Evolutionary conservation across 2,888 invertebrate genomes (phyloP), one percentile per base, ranked within the genome.

Genomic region (Listrodromus nycthemerus): DNA sequence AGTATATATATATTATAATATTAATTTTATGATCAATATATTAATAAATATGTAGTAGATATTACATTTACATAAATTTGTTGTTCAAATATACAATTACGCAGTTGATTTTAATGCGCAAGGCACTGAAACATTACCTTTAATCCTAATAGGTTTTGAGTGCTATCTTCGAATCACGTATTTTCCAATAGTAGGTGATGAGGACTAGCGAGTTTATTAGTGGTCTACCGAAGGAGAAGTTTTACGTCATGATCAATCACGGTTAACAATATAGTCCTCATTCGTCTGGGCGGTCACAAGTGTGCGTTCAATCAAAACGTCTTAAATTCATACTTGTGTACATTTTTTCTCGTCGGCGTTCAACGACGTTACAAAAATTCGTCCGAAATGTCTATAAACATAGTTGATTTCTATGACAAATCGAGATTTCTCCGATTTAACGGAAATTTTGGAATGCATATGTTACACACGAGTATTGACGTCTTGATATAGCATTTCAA

Each of bases 71-170:
- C 85, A 87, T 87, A 81, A 79, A 85, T 86, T 83, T 85, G 78
- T 87, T 74, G 84, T 88, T 48, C 85, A 89, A 89, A 89, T 89
- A 86, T 89, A 90, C 89, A 89, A 69, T 86, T 88, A 87, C 84
- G 73, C 85, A 82, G 73, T 82, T 75, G 55, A 84, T 82, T 84
- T 83, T 70, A 81, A 84, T 87, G 84, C 85, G 83, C 83, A 83
- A 87, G 86, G 86, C 86, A 85, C 85, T 86, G 77, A 80, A 77
- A 82, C 69, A 33, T 86, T 82, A 78, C 66, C 70, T 85, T 80
- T 78, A 84, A 80, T 71, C 37, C 76, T 79, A 79, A 48, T 61
- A 58, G 77, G 30, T 71, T 74, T 76, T 24, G 66, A 70, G 80
- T 76, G 33, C 80, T 77, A 77, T 55, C 67, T 73, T 73, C 48